Conservation (phyloP, 2,888 invertebrate genomes). For the Sarcophaga subvicina region DNA sequence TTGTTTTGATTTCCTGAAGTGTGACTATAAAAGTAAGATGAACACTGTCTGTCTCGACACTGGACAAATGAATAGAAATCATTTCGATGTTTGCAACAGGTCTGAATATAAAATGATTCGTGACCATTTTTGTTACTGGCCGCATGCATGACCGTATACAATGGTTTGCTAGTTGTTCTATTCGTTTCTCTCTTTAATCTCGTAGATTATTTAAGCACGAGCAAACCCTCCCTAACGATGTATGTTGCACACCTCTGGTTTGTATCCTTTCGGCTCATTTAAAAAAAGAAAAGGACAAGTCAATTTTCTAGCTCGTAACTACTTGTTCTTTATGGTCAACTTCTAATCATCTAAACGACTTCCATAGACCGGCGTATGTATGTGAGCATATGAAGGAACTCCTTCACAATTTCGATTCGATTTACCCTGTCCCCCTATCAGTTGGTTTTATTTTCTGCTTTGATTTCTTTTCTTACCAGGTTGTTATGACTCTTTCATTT, state of each 20-base stretch:
- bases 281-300: constrained; percentile 46
- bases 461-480: constrained; percentile 52
- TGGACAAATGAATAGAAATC: no score
- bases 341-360: constrained; percentile 56
- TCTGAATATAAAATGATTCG: no score
- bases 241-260: background rate
- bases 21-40: no score
- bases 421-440: background rate
- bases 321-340: constrained; percentile 57
- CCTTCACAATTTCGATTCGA: constrained; percentile 62
- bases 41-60: no score
- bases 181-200: no score
- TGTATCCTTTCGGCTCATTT: constrained; percentile 42
- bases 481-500: constrained; percentile 8
- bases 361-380: background rate
- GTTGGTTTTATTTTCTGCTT: constrained; percentile 6
- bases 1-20: no score
- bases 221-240: no score
- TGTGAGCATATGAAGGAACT: constrained; percentile 42
- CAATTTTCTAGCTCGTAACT: constrained; percentile 60
- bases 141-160: no score
- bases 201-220: no score
- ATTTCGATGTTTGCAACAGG: no score
- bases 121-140: no score
- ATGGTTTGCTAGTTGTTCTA: no score